phyloP scores from a whole-genome alignment of 1,140 invertebrate species.

The Drosophila santomea region DNA sequence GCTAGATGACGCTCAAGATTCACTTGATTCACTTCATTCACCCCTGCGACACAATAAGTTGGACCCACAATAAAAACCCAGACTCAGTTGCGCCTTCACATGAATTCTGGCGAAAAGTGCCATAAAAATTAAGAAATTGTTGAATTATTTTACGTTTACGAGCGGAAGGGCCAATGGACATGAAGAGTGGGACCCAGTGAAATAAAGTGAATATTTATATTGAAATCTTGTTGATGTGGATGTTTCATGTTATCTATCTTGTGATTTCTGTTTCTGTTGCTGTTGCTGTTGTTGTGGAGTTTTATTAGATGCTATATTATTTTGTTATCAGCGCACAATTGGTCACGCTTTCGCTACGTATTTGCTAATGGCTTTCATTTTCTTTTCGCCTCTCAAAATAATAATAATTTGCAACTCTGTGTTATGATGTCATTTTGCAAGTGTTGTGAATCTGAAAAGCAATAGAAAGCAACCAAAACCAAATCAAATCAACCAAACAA shows the following conservation, averaged over 20 bases:
- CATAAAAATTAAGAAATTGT: conserved; percentile 82
- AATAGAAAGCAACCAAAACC: conserved; percentile 33
- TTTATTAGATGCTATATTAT: conserved; percentile 49
- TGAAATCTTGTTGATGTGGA: conserved; percentile 24
- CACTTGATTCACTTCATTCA: conserved; percentile 39
- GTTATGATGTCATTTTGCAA: conserved; percentile 74
- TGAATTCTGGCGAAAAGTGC: conserved; percentile 66
- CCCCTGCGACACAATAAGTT: conserved; percentile 22
- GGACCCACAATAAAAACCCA: conserved; percentile 49
- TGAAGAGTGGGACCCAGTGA: background rate
- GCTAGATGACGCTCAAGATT: conserved; percentile 76
- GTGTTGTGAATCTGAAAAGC: conserved; percentile 65
- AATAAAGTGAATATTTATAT: conserved; percentile 66
- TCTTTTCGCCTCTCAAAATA: conserved; percentile 59
- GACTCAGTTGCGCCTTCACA: conserved; percentile 20
- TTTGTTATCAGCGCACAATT: conserved; percentile 70
- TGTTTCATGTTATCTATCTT: background rate
- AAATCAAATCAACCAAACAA: conserved; percentile 22
- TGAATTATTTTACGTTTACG: conserved; percentile 77
- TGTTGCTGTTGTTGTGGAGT: conserved; percentile 25
- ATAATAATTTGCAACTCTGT: conserved; percentile 71
- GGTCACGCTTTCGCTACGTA: conserved; percentile 71
- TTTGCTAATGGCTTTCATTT: conserved; percentile 69
- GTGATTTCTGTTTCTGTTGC: conserved; percentile 14
- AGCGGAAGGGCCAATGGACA: conserved; percentile 10